Evolutionary conservation across 2,888 invertebrate genomes (phyloP), one percentile per base, ranked within the genome.

Genomic region (Cryptus viduatorius): DNA sequence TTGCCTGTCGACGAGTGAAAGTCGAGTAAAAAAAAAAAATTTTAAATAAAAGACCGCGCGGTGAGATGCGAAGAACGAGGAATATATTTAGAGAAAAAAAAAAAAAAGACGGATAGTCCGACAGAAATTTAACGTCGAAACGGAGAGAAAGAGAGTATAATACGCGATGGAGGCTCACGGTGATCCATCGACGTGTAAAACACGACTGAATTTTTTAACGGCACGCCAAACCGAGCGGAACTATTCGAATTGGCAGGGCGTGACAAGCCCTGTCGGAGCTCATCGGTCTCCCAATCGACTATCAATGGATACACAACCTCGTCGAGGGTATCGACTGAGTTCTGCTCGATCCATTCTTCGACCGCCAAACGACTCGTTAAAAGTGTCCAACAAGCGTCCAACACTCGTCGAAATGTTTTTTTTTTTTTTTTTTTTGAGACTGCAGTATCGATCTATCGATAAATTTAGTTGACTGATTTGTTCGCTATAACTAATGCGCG

Each of bases 221-320:
- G 75, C 68, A 19, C 8, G 53, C 16, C 68, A 75, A 61, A 75
- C 53, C 80, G 50, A 75, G 80, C 80, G 75, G 68, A 68, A 80
- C 75, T 75, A 67, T 77, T 68, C 80, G 73, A 80, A 80, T 73
- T 75, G 73, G 68, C 80, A 44, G 68, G 75, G 73, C 80, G 61
- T 75, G 80, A 73, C 80, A 69, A 68, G 56, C 14, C 16, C 68
- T 56, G 73, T 68, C 48, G 16, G 12, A 14, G 53, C 31, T 64
- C 67, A 61, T 31, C 53, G 42, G 10, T 37, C 4, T 14, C n/a
- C 31, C 44, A 19, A 12, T 68, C 3, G 42, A 59, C 44, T 29
- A 4, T 59, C 77, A 19, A 46, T 24, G 59, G 24, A 46, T 64
- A 14, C n/a, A n/a, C 29, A 14, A 4, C 12, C n/a, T 44, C 29